Evolutionary conservation across 2,797 vertebrate genomes (phyloP).

Genomic region (Lutjanus argentimaculatus): DNA sequence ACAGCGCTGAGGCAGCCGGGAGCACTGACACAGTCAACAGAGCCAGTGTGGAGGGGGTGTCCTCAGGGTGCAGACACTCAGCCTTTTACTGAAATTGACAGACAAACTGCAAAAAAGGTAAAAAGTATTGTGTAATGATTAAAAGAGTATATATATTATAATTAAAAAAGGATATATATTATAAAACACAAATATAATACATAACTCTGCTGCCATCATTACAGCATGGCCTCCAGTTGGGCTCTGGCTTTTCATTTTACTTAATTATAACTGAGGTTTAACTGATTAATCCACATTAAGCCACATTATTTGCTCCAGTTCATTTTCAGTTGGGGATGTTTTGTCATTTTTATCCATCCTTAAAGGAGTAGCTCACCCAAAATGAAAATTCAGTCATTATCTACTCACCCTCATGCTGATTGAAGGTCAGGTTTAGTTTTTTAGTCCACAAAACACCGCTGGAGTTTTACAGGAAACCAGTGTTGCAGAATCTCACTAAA

Average conservation of each 20-base stretch:
- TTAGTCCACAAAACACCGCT: no score
- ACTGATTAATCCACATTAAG: slow-evolving; percentile 37
- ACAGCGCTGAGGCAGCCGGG: neutral
- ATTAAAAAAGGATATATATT: no score
- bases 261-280: slow-evolving; percentile 2
- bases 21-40: slow-evolving; percentile 1
- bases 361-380: neutral
- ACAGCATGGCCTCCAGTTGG: neutral
- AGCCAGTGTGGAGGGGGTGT: neutral
- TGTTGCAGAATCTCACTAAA: no score
- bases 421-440: no score
- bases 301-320: slow-evolving; percentile 44
- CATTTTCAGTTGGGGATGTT: slow-evolving; percentile 20
- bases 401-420: no score
- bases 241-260: neutral
- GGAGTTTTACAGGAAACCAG: no score
- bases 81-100: no score
- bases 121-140: no score
- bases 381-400: no score
- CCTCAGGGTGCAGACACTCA: neutral
- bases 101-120: no score
- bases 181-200: no score
- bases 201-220: neutral
- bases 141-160: no score
- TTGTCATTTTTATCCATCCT: neutral